Base-by-base conservation (phyloP, 2,113 vertebrate species). In the Tragelaphus strepsiceros region DNA sequence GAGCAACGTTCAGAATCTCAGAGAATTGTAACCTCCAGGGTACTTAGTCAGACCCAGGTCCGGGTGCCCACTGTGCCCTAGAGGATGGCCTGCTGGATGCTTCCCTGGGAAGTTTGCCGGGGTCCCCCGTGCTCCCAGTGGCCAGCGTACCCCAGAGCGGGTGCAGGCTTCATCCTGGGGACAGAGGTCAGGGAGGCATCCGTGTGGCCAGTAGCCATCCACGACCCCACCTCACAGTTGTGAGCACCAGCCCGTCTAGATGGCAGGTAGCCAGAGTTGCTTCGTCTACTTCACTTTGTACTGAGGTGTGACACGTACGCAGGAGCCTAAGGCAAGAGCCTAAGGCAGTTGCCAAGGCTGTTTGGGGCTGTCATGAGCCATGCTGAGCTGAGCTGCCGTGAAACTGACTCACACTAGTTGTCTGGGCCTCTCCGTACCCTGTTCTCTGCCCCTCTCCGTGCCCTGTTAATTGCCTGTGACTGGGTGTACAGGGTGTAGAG, bases 351-450 rank as follows among this genome's bases (percentile, higher is more conserved):
- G 21, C 77, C 35, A 32, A 16, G 58, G 49, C 56, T 54, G 61
- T 22, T 43, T 5, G 30, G 53, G 51, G 15, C 35, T 4, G 5
- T 39, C 26, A 30, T 24, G 5, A n/a, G 30, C 16, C 62, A 28
- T 51, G 15, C 17, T 14, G 17, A 46, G 28, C 19, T 53, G 32
- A 5, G 28, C n/a, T 26, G 7, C 32, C 1, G 0, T 28, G 14
- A 5, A n/a, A 64, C 15, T 5, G 28, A 32, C 30, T 80, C 7
- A 2, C 35, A 8, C 3, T 1, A 3, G 11, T 4, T 2, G 0
- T n/a, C 22, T 13, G 11, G 46, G 71, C 53, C 30, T 90, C 28
- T 56, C 51, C 49, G 32, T 46, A 54, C 21, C 49, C 67, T 28
- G 7, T 12, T 54, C 21, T n/a, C 43, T 54, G 30, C 43, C 43